A percentile compares a stretch with the other conserved stretches of the same genome.
These are phyloP conservation scores for Papilio elwesi DNA, from an alignment of 2,888 invertebrate genomes.

Conservation along the genomic window DNA sequence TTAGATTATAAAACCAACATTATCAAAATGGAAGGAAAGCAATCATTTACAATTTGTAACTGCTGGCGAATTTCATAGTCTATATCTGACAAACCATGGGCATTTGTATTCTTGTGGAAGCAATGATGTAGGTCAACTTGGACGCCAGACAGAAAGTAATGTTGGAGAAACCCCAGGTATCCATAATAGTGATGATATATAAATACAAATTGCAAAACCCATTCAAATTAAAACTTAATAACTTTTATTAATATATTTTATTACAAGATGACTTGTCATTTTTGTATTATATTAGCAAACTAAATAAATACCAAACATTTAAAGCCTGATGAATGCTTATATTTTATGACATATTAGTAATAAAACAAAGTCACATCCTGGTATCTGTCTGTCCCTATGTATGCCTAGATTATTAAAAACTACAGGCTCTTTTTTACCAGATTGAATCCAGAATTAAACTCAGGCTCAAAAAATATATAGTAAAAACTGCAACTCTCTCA, in stretches of 20 bases:
- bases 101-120: conserved; percentile 95
- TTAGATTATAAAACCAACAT: conserved; percentile 86
- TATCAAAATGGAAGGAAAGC: conserved; percentile 86
- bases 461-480: too few species aligned
- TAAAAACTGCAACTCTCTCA: too few species aligned
- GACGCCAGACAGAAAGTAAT: conserved; percentile 77
- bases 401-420: too few species aligned
- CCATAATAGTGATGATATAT: neutral
- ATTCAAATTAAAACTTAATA: too few species aligned
- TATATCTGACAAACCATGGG: conserved; percentile 90
- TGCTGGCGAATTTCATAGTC: conserved; percentile 92
- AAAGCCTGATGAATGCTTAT: neutral
- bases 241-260: too few species aligned
- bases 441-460: too few species aligned
- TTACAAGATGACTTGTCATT: neutral
- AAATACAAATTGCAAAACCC: too few species aligned
- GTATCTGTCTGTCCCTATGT: too few species aligned
- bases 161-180: conserved; percentile 70
- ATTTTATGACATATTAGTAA: too few species aligned
- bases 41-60: conserved; percentile 83
- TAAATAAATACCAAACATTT: too few species aligned
- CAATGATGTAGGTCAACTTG: conserved; percentile 96
- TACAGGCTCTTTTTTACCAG: too few species aligned
- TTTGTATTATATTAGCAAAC: neutral
- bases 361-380: too few species aligned